Base-by-base conservation (phyloP, 92 coral and sea anemone genomes). In the Epizoanthus scotinus region DNA sequence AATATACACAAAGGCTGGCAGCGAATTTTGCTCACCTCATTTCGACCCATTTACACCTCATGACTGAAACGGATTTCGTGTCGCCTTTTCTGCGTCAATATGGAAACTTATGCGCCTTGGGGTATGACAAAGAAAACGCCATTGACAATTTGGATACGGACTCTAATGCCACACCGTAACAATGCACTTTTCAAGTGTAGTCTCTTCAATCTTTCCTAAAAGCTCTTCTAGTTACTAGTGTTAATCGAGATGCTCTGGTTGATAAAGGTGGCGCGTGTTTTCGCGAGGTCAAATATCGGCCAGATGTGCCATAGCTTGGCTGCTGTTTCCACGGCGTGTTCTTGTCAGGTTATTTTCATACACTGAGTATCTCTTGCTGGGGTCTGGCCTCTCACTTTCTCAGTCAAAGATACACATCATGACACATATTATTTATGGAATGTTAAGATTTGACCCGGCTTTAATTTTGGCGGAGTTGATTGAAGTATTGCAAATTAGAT, bases 231-330 rank as follows among this genome's bases (percentile, higher is more conserved):
- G 8, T 58, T 2, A 6, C 22, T 71, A 44, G 14, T 3, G 40
- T 5, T 34, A 71, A 71, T 71, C 36, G 63, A 13, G 78, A 71
- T 71, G 19, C 28, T 8, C 14, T 8, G 44, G 18, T 1, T n/a
- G 78, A 71, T 71, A 71, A 71, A n/a, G 25, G 29, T 27, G 28
- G 26, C 60, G 20, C 62, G 18, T 71, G 63, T 19, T 12, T 26
- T 44, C 6, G 26, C 15, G 10, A 5, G 28, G 36, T 44, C 17
- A 44, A 15, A 29, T 12, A 24, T 44, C 44, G 10, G 52, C 17
- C 40, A 2, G 47, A 70, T 70, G 24, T 19, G 52, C 49, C 13
- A 22, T 19, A 20, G 36, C 60, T 70, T 12, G 77, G n/a, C 15
- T 6, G 55, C 67, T 25, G 10, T 7, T 44, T 8, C 12, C 7